Evolutionary conservation across 1,140 invertebrate species (phyloP).

Genomic region (Pygmarrhopalites habei): DNA sequence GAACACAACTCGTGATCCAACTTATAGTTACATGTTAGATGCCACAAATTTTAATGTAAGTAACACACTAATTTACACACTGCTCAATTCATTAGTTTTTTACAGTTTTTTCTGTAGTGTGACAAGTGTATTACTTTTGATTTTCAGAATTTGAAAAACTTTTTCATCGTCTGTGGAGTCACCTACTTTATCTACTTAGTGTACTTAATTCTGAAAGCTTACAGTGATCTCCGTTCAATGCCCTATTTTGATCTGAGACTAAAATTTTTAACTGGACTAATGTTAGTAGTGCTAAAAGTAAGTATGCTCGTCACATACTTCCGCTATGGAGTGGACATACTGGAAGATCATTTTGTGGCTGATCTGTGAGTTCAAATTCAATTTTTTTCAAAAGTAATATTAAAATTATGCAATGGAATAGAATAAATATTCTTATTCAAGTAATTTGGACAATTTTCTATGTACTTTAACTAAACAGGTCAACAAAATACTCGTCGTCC

Average conservation of each 20-base stretch:
- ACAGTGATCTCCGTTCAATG: constrained; percentile 90
- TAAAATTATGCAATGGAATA: too few relatives aligned
- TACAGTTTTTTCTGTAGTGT: too few relatives aligned
- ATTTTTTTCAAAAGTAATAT: too few relatives aligned
- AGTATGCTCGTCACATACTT: constrained; percentile 68
- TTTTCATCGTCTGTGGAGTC: constrained; percentile 76
- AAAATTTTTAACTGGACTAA: constrained; percentile 80
- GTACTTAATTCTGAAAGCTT: constrained; percentile 77
- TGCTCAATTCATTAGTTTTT: too few relatives aligned
- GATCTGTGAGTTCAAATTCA: too few relatives aligned
- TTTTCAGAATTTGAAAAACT: constrained; percentile 69
- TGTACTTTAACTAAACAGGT: constrained; percentile 37
- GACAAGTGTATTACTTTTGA: not conserved
- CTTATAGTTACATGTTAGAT: constrained; percentile 83
- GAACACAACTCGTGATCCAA: constrained; percentile 82
- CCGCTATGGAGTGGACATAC: constrained; percentile 75
- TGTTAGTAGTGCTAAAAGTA: constrained; percentile 73
- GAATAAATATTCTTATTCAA: too few relatives aligned
- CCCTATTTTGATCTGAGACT: constrained; percentile 90
- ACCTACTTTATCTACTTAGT: constrained; percentile 79
- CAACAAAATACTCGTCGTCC: constrained; percentile 78
- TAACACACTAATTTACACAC: constrained; percentile 15
- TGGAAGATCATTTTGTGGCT: constrained; percentile 90
- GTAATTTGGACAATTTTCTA: too few relatives aligned
- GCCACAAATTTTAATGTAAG: constrained; percentile 80